Percentiles rank a stretch among this genome's conserved stretches.
phyloP scores from a whole-genome alignment of 2,888 invertebrate genomes.

The Cantharis nigra region DNA sequence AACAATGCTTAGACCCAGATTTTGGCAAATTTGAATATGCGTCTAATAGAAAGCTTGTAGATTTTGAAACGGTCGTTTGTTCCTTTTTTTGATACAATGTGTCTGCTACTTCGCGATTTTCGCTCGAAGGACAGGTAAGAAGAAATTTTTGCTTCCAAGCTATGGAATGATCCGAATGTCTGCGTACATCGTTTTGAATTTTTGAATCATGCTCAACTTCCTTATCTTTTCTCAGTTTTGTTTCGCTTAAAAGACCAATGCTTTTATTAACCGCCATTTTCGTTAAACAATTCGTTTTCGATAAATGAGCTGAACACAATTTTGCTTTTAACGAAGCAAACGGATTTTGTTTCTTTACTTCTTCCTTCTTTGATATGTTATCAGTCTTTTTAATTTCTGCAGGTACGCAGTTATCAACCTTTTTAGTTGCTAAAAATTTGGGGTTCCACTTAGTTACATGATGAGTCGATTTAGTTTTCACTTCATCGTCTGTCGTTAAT shows the following conservation, averaged over 20 bases:
- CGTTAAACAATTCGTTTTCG: slow-evolving; percentile 53
- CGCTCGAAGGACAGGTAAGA: slow-evolving; percentile 29
- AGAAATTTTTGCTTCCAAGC: slow-evolving; percentile 36
- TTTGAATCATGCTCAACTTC: slow-evolving; percentile 31
- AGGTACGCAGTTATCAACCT: not conserved
- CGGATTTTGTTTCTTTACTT: slow-evolving; percentile 49
- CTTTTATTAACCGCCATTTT: slow-evolving; percentile 55
- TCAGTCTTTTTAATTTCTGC: slow-evolving; percentile 49
- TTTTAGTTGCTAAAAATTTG: not conserved
- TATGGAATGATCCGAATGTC: slow-evolving; percentile 38
- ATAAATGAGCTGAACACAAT: slow-evolving; percentile 56
- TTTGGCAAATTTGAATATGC: slow-evolving; percentile 44
- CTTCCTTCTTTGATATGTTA: slow-evolving; percentile 49
- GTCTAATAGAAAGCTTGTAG: slow-evolving; percentile 52
- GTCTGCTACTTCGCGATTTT: slow-evolving; percentile 41
- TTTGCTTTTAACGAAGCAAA: slow-evolving; percentile 55
- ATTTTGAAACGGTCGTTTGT: slow-evolving; percentile 50
- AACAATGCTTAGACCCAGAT: slow-evolving; percentile 40
- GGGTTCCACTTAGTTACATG: not conserved
- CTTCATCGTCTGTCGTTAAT: slow-evolving; percentile 48
- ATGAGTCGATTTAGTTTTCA: slow-evolving; percentile 35
- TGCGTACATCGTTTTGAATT: slow-evolving; percentile 27
- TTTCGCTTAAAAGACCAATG: slow-evolving; percentile 51
- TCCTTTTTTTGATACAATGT: slow-evolving; percentile 44
- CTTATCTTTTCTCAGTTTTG: slow-evolving; percentile 41